Base-by-base conservation (phyloP, 2,888 invertebrate genomes). In the Steinernema carpocapsae region DNA sequence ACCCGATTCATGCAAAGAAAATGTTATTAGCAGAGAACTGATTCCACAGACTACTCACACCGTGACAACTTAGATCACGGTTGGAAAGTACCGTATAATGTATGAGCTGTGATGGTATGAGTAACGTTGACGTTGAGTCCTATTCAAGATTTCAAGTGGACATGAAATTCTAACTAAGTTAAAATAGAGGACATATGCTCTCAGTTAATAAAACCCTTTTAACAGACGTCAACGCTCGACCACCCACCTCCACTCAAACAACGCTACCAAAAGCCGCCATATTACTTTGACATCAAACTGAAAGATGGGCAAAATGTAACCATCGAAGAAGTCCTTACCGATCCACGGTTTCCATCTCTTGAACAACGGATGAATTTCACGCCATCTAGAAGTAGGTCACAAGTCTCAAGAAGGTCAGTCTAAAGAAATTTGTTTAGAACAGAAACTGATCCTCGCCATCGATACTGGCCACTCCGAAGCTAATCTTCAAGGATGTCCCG, bases 401-500 rank as follows among this genome's bases (percentile, higher is more conserved):
- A 10, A 3, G 10, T 37, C 10, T 3, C 3, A 6, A 37, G 10
- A 37, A 37, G 10, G 10, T 37, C 37, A 10, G 19, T 80, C 80
- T 76, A n/a, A 32, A 4, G 45, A 72, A 1, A 24, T n/a, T 17
- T 17, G 64, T 42, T 43, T 14, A 72, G 42, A 71, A 4, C 43
- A 10, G 32, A 74, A 42, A 71, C 52, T 83, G 17, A 79, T 83
- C 19, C 72, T 83, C 19, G 78, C 82, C 0, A 77, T 77, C 73
- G 79, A 82, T 59, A 79, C 83, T 0, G 83, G 80, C 10, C 80
- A 80, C 72, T 76, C 76, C 17, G 59, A 75, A 10, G 79, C 72
- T 17, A 82, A 83, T 72, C 77, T 85, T 19, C 77, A 78, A 32
- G 85, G 86, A 51, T 86, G 86, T 77, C 82, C 84, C 22, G 86